Evolutionary conservation across 2,888 invertebrate species (phyloP), one percentile per base, ranked within the genome.

Genomic region (Caenorhabditis sinica): DNA sequence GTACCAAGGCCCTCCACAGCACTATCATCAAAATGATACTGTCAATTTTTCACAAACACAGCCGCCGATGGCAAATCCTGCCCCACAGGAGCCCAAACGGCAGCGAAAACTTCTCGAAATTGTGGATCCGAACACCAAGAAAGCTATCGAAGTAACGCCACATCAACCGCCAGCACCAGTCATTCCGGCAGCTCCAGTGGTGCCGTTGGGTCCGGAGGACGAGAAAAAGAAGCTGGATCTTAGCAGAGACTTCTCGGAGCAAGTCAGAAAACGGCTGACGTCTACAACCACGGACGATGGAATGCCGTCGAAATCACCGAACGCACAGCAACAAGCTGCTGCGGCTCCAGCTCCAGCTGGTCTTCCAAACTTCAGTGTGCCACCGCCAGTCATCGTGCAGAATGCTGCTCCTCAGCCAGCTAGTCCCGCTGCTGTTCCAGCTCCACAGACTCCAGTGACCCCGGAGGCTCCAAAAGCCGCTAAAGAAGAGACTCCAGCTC

Each of bases 91-190:
- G 6, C 72, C 58, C n/a, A 43, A 28, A 60, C 49, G 81, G 28
- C 58, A 85, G 60, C 40, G 74, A 45, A 81, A 66, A 28, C 33
- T 75, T 17, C 63, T 87, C 15, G 13, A 40, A 15, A 86, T 87
- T 33, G 73, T 76, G 5, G 84, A 87, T 77, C 87, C 87, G 6
- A 63, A 53, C 9, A 84, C 87, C 6, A 61, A 81, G 9, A 68
- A 81, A 25, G 36, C 45, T 0, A 68, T 85, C 25, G 77, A 76
- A 23, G 68, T 68, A 30, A 58, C 63, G 23, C 60, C 36, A 20
- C 61, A 33, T 2, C 63, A 23, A 40, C 56, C 45, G 9, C 13
- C 69, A 4, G 30, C 75, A 33, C 61, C 71, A 28, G 45, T 36
- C 2, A 40, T 43, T 25, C 53, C 72, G 5, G 66, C 23, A 15